A percentile compares a stretch with the other conserved stretches of the same genome.
Evolutionary conservation across 2,113 vertebrate genomes (phyloP).

Genomic region (Epinephelus moara): DNA sequence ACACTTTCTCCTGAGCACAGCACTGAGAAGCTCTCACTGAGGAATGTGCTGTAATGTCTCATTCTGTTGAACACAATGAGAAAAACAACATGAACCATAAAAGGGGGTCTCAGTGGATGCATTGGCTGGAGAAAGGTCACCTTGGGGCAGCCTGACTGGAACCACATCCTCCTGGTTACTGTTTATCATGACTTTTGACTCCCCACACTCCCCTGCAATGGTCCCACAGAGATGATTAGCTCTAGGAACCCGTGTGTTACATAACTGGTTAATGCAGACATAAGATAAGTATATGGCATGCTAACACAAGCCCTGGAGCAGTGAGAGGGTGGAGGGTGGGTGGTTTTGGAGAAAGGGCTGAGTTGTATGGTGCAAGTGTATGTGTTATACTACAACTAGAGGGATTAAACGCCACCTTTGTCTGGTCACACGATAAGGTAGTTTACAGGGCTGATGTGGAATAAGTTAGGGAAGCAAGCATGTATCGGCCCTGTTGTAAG

Average conservation of each 20-base stretch:
- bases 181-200: conserved; percentile 36
- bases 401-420: background rate
- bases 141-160: conserved; percentile 5
- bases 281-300: conserved; percentile 33
- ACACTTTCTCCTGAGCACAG: conserved; percentile 3
- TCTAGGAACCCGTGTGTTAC: conserved; percentile 34
- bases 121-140: conserved; percentile 12
- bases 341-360: background rate
- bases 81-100: conserved; percentile 2
- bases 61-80: conserved; percentile 16
- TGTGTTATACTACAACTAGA: background rate
- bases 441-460: background rate
- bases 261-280: conserved; percentile 51
- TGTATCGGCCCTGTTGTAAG: background rate
- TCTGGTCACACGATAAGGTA: background rate
- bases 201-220: background rate
- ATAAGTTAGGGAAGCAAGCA: background rate
- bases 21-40: background rate
- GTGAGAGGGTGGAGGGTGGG: background rate
- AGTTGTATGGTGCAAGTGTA: background rate
- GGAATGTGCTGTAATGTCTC: conserved; percentile 33
- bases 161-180: conserved; percentile 8
- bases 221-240: conserved; percentile 10
- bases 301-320: background rate
- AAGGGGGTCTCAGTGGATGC: background rate